These are phyloP conservation scores for Sinodicranocentrus sp. DNA, from an alignment of 2,888 invertebrate species.

Conservation along the genomic window DNA sequence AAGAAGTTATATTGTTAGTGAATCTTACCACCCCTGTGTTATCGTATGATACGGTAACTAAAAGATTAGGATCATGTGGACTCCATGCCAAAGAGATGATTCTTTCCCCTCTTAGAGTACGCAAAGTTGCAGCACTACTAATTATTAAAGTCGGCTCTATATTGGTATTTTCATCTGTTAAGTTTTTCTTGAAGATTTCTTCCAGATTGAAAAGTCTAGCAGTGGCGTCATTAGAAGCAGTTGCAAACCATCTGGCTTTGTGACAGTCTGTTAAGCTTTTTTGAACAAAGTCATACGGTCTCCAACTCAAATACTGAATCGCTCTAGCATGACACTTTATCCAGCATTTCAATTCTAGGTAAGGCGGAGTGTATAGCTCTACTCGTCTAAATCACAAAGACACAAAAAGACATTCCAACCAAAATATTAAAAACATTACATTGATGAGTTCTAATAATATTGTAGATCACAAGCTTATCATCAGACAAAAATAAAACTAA, in stretches of 20 bases:
- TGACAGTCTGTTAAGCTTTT: conserved; percentile 80
- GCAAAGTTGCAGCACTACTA: conserved; percentile 74
- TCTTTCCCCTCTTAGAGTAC: conserved; percentile 79
- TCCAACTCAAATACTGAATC: conserved; percentile 85
- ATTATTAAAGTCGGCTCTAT: conserved; percentile 48
- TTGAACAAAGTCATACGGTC: conserved; percentile 80
- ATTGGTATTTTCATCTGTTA: neutral
- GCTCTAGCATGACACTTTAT: conserved; percentile 82
- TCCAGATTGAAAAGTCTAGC: conserved; percentile 81
- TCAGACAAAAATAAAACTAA: conserved; percentile 58
- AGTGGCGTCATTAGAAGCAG: conserved; percentile 81
- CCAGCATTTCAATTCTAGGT: conserved; percentile 78
- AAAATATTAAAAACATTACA: conserved; percentile 6
- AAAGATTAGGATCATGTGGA: conserved; percentile 83
- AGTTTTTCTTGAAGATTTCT: conserved; percentile 50
- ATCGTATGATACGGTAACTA: conserved; percentile 86
- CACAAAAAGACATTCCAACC: no score
- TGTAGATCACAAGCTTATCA: conserved; percentile 1
- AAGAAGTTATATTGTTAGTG: neutral
- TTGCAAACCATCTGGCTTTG: conserved; percentile 83
- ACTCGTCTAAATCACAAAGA: conserved; percentile 77
- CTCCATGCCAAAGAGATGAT: conserved; percentile 85
- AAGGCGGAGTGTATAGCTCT: conserved; percentile 78
- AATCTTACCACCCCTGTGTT: conserved; percentile 83
- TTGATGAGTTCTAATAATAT: no score